Base-by-base conservation (phyloP, 2,113 vertebrate genomes). In the Alligator mississippiensis region DNA sequence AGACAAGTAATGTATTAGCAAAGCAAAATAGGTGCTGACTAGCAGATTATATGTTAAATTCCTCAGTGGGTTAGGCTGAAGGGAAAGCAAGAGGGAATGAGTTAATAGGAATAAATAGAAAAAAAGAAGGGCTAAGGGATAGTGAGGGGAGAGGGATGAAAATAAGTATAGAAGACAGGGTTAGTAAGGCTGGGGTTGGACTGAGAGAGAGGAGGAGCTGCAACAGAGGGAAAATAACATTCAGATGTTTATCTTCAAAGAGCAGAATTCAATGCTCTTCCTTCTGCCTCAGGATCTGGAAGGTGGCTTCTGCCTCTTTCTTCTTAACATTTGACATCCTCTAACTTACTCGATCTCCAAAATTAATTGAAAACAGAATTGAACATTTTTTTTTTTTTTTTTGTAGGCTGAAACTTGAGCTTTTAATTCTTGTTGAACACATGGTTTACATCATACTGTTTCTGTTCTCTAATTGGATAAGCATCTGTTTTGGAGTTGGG, bases 381-480 rank as follows among this genome's bases (percentile, higher is more conserved):
- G 47, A 47, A 47, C 47, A 38, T 47, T 47, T 47, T 47, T 47
- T 47, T 47, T 47, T 28, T 38, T 60, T 77, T 10, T 22, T 34
- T 58, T 47, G 30, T 47, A 5, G 54, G 17, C 14, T 0, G 3
- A 60, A 87, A 59, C 0, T 0, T 1, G 30, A 58, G 28, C 11
- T 74, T 14, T 9, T 17, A 1, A 1, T 38, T 84, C 19, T 72
- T 18, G 2, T 47, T 64, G 27, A 38, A 62, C 19, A 38, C 34
- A 70, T n/a, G 1, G 22, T 22, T 55, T 81, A 13, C 72, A 58
- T 47, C 78, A 66, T 21, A 25, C 5, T 1, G 1, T 25, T 34
- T 0, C 0, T 28, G 63, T 78, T 57, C 70, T 79, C 30, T 59
- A 11, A 13, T 11, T 34, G 55, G 10, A 17, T 74, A 63, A 84